A percentile compares a stretch with the other conserved stretches of the same genome.
These are phyloP conservation scores for Nephotettix cincticeps DNA, from an alignment of 1,140 invertebrate genomes.

Conservation along the genomic window DNA sequence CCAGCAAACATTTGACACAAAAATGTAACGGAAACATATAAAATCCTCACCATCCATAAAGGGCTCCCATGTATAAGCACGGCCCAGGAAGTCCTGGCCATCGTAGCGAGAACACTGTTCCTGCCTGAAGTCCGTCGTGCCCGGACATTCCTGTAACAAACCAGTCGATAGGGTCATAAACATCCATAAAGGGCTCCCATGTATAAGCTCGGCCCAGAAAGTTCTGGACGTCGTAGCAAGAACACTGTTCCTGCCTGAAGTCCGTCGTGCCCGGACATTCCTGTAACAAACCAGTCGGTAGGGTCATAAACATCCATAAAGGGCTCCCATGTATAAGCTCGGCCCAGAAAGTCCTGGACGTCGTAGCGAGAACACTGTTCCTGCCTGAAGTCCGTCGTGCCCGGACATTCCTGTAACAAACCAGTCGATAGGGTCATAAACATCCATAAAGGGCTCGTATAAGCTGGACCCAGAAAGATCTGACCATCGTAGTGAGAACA, in stretches of 20 bases:
- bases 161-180: no score
- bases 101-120: conserved; percentile 85
- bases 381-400: conserved; percentile 60
- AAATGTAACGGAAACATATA: background rate
- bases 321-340: conserved; percentile 80
- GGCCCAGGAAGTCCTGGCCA: conserved; percentile 73
- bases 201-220: conserved; percentile 76
- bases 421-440: no score
- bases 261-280: conserved; percentile 59
- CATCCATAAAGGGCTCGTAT: conserved; percentile 81
- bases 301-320: conserved; percentile 77
- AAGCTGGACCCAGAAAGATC: conserved; percentile 73
- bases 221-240: conserved; percentile 75
- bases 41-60: conserved; percentile 72
- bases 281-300: no score
- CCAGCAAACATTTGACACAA: no score
- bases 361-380: conserved; percentile 85
- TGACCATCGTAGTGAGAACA: conserved; percentile 81
- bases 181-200: conserved; percentile 86
- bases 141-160: conserved; percentile 61
- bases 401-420: conserved; percentile 58
- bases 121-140: conserved; percentile 59
- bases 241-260: conserved; percentile 76
- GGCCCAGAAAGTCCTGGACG: conserved; percentile 73
- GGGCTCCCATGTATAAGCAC: conserved; percentile 80